These are phyloP conservation scores for Chloropsis hardwickii DNA, from an alignment of 2,113 vertebrate species.

Conservation along the genomic window DNA sequence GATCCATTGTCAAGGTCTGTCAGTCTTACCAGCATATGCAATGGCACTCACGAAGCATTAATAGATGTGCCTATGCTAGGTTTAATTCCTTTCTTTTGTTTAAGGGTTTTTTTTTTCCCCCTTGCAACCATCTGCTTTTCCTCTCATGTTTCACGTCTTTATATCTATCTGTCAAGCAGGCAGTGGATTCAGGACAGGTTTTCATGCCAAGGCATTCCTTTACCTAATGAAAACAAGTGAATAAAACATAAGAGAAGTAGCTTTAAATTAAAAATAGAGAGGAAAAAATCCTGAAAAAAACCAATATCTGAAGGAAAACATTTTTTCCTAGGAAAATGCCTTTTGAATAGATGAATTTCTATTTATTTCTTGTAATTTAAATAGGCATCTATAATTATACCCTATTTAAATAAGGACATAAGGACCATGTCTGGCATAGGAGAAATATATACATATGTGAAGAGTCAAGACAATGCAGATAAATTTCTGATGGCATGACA, in stretches of 20 bases:
- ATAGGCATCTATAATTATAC: constrained; percentile 52
- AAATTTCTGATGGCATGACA: constrained; percentile 27
- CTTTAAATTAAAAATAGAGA: constrained; percentile 69
- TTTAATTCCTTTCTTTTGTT: constrained; percentile 28
- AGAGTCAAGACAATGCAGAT: constrained; percentile 53
- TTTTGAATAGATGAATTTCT: constrained; percentile 20
- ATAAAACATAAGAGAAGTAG: constrained; percentile 66
- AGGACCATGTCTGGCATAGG: constrained; percentile 17
- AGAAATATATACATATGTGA: constrained; percentile 23
- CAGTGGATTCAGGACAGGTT: constrained; percentile 60
- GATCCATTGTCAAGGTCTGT: not conserved
- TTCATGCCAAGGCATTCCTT: constrained; percentile 66
- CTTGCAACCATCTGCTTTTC: constrained; percentile 11
- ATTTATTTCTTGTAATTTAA: constrained; percentile 31
- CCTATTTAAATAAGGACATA: constrained; percentile 61
- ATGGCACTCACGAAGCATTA: not conserved
- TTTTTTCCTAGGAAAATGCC: not conserved
- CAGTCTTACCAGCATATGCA: not conserved
- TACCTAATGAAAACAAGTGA: constrained; percentile 69
- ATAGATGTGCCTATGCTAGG: not conserved
- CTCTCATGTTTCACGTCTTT: constrained; percentile 53
- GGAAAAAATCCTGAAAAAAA: constrained; percentile 29
- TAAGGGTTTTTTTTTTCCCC: not conserved
- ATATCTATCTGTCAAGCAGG: constrained; percentile 49
- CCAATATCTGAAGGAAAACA: constrained; percentile 4